These are phyloP conservation scores for Gymnoscopelus microlampas DNA, from an alignment of 2,797 vertebrate species.

Conservation along the genomic window DNA sequence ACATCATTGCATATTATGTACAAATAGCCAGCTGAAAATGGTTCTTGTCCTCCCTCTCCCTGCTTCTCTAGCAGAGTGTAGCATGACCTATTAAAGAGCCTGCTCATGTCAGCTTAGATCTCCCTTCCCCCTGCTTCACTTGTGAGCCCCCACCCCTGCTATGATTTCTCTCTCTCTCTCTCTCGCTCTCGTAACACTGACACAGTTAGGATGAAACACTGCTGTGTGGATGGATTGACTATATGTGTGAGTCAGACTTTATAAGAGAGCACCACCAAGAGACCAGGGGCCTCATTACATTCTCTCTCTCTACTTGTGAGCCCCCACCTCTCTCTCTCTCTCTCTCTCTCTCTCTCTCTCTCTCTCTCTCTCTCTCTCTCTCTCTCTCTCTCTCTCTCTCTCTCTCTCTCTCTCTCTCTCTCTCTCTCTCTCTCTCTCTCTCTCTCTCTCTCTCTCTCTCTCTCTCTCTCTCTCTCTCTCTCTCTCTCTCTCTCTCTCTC, in stretches of 20 bases:
- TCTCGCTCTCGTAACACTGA: slow-evolving; percentile 59
- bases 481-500: too few species aligned
- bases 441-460: too few species aligned
- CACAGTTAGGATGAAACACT: slow-evolving; percentile 57
- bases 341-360: too few species aligned
- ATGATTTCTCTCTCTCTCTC: slow-evolving; percentile 21
- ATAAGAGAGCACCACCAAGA: slow-evolving; percentile 67
- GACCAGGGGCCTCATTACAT: slow-evolving; percentile 52
- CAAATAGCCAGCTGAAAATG: slow-evolving; percentile 39
- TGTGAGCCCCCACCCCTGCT: slow-evolving; percentile 11
- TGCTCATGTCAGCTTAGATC: slow-evolving; percentile 60
- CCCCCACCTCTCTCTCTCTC: too few species aligned
- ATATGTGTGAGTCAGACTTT: slow-evolving; percentile 44
- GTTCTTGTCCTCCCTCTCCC: slow-evolving; percentile 38
- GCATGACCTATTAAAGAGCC: slow-evolving; percentile 68
- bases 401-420: too few species aligned
- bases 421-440: too few species aligned
- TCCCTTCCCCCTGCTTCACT: slow-evolving; percentile 44
- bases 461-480: too few species aligned
- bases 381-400: too few species aligned
- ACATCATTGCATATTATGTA: slow-evolving; percentile 12
- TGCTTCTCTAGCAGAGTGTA: slow-evolving; percentile 58
- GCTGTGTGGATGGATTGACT: slow-evolving; percentile 4
- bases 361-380: too few species aligned
- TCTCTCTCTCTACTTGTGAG: too few species aligned